phyloP scores from a whole-genome alignment of 1,140 invertebrate genomes.

The Drosophila bipectinata region DNA sequence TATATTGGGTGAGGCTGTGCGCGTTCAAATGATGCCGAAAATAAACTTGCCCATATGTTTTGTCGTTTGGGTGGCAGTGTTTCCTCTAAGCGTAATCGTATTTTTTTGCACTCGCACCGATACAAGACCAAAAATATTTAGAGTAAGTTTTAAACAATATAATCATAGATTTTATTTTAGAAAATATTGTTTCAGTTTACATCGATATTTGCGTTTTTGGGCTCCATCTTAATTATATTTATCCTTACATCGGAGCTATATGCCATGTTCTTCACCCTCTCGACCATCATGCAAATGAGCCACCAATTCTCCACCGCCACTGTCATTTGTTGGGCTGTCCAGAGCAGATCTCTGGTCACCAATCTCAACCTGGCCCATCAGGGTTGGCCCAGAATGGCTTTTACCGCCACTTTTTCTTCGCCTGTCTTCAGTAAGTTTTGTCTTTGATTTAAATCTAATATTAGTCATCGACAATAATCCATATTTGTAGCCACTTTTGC shows the following conservation, averaged over 20 bases:
- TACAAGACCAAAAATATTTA: conserved; percentile 18
- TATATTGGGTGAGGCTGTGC: conserved; percentile 2
- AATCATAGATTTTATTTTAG: not conserved
- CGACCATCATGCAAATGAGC: conserved; percentile 13
- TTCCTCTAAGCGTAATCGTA: not conserved
- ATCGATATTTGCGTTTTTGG: conserved; percentile 3
- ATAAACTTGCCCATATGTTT: not conserved
- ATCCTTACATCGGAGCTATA: conserved; percentile 15
- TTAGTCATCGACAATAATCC: not conserved
- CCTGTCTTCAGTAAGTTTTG: conserved; percentile 30
- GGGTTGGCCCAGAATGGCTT: conserved; percentile 36
- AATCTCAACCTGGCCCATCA: conserved; percentile 22
- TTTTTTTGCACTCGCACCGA: conserved; percentile 36
- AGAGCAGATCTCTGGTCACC: conserved; percentile 10
- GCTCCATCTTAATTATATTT: conserved; percentile 16
- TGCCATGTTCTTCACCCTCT: conserved; percentile 33
- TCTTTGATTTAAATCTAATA: too few species aligned
- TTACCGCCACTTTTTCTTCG: conserved; percentile 33
- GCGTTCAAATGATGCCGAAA: not conserved
- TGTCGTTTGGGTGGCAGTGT: not conserved
- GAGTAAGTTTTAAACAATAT: conserved; percentile 6
- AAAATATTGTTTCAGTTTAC: not conserved
- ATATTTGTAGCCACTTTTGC: conserved; percentile 22
- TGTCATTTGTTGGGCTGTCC: not conserved
- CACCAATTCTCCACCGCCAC: conserved; percentile 15